phyloP scores from a whole-genome alignment of 2,797 vertebrate species.

The Hydrophis major region DNA sequence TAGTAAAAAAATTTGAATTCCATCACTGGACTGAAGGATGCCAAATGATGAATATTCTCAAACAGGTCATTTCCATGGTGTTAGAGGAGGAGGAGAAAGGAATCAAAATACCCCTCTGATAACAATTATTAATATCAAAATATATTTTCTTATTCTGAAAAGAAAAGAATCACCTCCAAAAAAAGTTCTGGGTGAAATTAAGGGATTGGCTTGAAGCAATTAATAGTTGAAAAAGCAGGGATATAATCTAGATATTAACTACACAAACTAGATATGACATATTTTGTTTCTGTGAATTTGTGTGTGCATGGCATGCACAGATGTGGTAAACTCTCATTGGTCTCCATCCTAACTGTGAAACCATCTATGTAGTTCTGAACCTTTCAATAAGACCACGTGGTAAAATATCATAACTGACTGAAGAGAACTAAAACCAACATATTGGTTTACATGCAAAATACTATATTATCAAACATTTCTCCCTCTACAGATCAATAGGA shows the following conservation, averaged over 20 bases:
- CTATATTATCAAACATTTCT: background rate
- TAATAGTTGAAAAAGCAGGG: background rate
- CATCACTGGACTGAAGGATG: no score
- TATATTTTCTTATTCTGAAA: background rate
- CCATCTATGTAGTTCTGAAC: background rate
- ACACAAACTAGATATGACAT: background rate
- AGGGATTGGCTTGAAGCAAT: background rate
- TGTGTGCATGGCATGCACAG: background rate
- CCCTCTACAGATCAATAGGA: background rate
- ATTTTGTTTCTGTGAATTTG: background rate
- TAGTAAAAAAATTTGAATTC: no score
- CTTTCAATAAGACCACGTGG: background rate
- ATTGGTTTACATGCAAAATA: background rate
- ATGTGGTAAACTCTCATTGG: background rate
- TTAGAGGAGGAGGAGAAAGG: background rate
- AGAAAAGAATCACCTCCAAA: background rate
- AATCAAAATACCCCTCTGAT: background rate
- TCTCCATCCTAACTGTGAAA: background rate
- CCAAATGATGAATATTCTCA: no score
- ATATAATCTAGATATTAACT: background rate
- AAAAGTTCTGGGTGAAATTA: background rate
- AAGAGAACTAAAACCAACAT: background rate
- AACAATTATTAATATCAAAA: background rate
- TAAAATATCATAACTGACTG: background rate
- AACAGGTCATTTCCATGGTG: background rate